Evolutionary conservation across 2,113 vertebrate species (phyloP), one percentile per base, ranked within the genome.

Genomic region (human): DNA sequence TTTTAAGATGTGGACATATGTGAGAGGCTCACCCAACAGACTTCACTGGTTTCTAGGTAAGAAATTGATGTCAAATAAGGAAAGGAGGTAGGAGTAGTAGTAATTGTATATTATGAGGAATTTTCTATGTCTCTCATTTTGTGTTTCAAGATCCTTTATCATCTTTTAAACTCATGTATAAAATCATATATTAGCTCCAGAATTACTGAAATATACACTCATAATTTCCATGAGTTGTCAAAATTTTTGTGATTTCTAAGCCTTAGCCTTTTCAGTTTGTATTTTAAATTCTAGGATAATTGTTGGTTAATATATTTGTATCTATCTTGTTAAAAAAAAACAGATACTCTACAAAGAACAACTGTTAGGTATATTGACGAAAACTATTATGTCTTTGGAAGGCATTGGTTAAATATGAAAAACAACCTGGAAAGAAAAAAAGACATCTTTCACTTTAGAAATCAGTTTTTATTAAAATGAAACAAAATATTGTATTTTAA

Each of bases 251-350:
- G 17, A 48, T 48, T 82, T 97, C 86, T 66, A 94, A 90, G 12
- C 4, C 7, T 87, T 45, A 57, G 22, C 0, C 48, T 35, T 23
- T 4, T 79, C 83, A 59, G 43, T 82, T 78, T 87, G 90, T 32
- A 92, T 43, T 94, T 90, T 96, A 17, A 89, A 68, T 97, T 25
- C 79, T 55, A 84, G 55, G 52, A 55, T 14, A 73, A 8, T 32
- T 45, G 72, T 85, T 4, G 76, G 12, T 0, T 64, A 92, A 55
- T 75, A 27, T 27, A 35, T 9, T 13, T 90, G 81, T 76, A 85
- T 96, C 5, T 76, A 85, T 96, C 5, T 18, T 97, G 73, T 40
- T 55, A 61, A 0, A 2, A 59, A 59, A 57, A 90, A 8, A 78
- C 8, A 82, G 23, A 50, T 78, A 97, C 23, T 18, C 2, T 61